phyloP scores from a whole-genome alignment of 2,888 invertebrate species.

The Drosophila mettleri region DNA sequence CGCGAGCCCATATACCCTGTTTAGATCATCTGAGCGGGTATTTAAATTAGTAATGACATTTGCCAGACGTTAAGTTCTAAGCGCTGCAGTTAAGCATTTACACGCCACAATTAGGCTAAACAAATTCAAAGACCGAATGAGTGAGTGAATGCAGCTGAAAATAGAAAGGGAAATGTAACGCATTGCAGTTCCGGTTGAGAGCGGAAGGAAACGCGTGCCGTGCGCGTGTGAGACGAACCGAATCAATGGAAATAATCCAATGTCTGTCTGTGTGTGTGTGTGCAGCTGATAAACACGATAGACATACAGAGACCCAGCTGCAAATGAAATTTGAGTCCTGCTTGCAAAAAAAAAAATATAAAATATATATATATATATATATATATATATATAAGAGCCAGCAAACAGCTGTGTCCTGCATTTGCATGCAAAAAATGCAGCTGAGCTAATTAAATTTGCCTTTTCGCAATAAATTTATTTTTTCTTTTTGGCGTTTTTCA shows the following conservation, averaged over 20 bases:
- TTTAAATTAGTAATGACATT: slow-evolving; percentile 32
- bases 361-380: too few relatives aligned
- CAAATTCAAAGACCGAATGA: slow-evolving; percentile 33
- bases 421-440: slow-evolving; percentile 54
- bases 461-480: slow-evolving; percentile 15
- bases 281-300: slow-evolving; percentile 51
- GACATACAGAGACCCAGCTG: slow-evolving; percentile 34
- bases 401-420: slow-evolving; percentile 48
- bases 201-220: slow-evolving; percentile 67
- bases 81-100: slow-evolving; percentile 50
- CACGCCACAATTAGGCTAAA: slow-evolving; percentile 54
- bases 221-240: slow-evolving; percentile 62
- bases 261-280: not conserved
- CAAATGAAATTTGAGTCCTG: slow-evolving; percentile 45
- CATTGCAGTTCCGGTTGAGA: slow-evolving; percentile 55
- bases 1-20: not conserved
- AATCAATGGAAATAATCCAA: slow-evolving; percentile 36
- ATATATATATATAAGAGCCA: too few relatives aligned
- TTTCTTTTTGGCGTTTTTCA: slow-evolving; percentile 35
- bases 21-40: too few relatives aligned
- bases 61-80: slow-evolving; percentile 29
- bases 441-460: slow-evolving; percentile 38
- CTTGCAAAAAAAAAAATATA: slow-evolving; percentile 10
- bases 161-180: slow-evolving; percentile 27
- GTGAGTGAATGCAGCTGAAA: slow-evolving; percentile 41